A percentile compares a stretch with the other conserved stretches of the same genome.
Conservation (phyloP, 1,140 invertebrate species). For the Brachionus plicatilis region DNA sequence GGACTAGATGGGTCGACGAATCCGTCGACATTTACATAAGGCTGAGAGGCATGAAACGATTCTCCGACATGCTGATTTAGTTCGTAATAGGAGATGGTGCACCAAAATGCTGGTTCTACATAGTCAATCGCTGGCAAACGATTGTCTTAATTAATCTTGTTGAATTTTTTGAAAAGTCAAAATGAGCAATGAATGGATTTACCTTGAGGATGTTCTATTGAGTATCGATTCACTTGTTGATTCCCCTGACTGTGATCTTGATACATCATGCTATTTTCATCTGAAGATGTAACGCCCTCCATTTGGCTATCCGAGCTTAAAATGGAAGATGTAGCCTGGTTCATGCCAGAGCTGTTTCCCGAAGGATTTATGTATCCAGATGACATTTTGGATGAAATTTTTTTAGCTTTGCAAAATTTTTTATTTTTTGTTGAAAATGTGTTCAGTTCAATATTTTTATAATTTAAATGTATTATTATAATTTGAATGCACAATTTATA, state of each 20-base stretch:
- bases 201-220: constrained; percentile 41
- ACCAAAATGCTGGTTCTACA: constrained; percentile 66
- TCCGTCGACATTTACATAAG: constrained; percentile 23
- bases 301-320: constrained; percentile 9
- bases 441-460: neutral
- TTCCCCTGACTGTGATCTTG: neutral
- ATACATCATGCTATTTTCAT: neutral
- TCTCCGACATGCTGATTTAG: constrained; percentile 74
- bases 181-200: neutral
- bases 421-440: neutral
- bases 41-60: constrained; percentile 36
- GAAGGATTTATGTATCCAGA: constrained; percentile 9
- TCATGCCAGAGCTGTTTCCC: neutral
- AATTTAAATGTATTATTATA: neutral
- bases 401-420: neutral
- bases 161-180: neutral
- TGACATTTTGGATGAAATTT: neutral
- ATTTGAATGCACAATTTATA: neutral
- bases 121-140: constrained; percentile 34
- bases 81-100: constrained; percentile 97
- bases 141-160: neutral
- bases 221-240: constrained; percentile 11
- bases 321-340: neutral
- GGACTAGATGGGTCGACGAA: constrained; percentile 71
- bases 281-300: neutral